Conservation (phyloP, 2,113 vertebrate genomes). For the Pica pica region DNA sequence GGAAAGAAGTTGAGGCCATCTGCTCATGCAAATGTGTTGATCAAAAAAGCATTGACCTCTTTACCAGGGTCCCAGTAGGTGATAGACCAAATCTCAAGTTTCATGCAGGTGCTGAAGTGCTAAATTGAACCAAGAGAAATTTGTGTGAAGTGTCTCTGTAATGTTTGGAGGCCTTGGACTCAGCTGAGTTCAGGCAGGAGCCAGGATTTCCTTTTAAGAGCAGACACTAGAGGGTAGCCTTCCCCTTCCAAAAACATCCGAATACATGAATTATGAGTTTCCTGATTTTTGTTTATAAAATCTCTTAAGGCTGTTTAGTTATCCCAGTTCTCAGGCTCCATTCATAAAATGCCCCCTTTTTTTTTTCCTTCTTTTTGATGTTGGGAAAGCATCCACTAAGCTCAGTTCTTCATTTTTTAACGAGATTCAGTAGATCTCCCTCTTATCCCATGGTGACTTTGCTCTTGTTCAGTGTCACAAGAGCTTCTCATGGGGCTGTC, state of each 20-base stretch:
- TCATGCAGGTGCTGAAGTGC: neutral
- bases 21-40: neutral
- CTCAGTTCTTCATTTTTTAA: neutral
- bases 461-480: neutral
- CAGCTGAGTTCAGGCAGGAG: neutral
- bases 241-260: neutral
- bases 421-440: neutral
- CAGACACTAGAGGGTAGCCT: constrained; percentile 23
- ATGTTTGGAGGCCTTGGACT: neutral
- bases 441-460: neutral
- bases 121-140: neutral
- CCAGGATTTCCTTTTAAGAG: neutral
- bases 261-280: neutral
- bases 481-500: neutral
- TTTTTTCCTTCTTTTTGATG: neutral
- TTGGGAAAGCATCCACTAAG: neutral
- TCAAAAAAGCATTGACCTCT: neutral
- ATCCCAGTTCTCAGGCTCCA: neutral
- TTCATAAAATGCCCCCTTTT: neutral
- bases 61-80: neutral
- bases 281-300: neutral
- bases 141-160: neutral
- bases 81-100: neutral
- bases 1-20: neutral
- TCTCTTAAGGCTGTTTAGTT: neutral